Evolutionary conservation across 2,797 vertebrate genomes (phyloP).

Genomic region (Sparus aurata): DNA sequence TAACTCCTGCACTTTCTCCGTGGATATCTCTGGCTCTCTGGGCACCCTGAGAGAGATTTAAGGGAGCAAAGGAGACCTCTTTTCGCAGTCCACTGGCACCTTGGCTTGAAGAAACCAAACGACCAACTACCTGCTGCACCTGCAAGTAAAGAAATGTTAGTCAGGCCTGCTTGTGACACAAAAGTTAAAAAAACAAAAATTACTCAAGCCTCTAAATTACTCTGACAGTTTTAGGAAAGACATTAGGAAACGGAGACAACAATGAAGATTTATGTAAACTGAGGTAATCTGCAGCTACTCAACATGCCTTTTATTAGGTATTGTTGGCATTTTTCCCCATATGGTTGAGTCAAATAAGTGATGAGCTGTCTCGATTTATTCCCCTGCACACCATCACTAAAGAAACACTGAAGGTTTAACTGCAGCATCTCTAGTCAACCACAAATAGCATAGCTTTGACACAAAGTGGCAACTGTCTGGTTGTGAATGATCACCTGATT

Average conservation of each 20-base stretch:
- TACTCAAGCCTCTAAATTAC: background rate
- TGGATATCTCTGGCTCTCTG: conserved; percentile 84
- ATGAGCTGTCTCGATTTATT: no score
- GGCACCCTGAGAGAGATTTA: conserved; percentile 92
- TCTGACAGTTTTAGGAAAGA: background rate
- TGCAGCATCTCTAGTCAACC: conserved; percentile 19
- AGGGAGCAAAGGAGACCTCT: conserved; percentile 89
- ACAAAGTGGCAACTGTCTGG: conserved; percentile 14
- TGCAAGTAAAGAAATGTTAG: conserved; percentile 49
- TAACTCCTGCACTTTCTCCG: conserved; percentile 72
- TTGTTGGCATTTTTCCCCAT: background rate
- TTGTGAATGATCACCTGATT: conserved; percentile 43
- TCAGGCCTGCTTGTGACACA: background rate
- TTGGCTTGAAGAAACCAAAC: conserved; percentile 88
- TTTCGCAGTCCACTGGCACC: conserved; percentile 83
- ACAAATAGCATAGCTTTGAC: conserved; percentile 40
- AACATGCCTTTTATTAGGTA: background rate
- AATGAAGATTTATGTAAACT: background rate
- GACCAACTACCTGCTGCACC: conserved; percentile 96
- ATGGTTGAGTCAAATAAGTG: background rate
- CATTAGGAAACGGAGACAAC: background rate
- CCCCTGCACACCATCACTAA: background rate
- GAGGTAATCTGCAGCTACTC: background rate
- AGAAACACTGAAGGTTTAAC: conserved; percentile 10
- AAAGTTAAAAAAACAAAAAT: no score